Evolutionary conservation across 2,888 invertebrate genomes (phyloP).

Genomic region (Exocentrus adspersus): DNA sequence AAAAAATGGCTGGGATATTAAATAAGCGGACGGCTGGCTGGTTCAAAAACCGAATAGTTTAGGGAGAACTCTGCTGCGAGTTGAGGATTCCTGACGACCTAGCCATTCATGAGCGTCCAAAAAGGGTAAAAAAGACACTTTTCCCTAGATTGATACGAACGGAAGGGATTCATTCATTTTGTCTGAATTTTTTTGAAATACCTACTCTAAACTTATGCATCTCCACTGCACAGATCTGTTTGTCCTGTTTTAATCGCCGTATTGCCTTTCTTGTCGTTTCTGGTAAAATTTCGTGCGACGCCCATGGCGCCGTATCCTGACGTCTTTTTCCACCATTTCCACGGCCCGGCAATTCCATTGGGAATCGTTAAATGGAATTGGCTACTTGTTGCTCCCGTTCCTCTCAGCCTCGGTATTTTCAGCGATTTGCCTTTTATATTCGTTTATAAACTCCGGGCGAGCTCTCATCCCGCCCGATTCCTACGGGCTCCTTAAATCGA

Average conservation of each 20-base stretch:
- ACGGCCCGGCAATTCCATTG: constrained; percentile 50
- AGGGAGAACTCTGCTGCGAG: constrained; percentile 29
- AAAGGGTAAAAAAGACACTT: too few species aligned
- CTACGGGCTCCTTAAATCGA: constrained; percentile 20
- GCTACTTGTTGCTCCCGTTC: constrained; percentile 52
- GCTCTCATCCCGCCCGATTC: constrained; percentile 21
- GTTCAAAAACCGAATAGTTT: constrained; percentile 25
- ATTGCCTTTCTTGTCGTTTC: too few species aligned
- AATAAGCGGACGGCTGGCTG: constrained; percentile 10
- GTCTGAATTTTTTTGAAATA: too few species aligned
- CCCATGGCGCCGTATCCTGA: constrained; percentile 31
- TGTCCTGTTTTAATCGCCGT: too few species aligned
- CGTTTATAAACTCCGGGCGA: constrained; percentile 18
- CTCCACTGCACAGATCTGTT: too few species aligned
- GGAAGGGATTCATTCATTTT: too few species aligned
- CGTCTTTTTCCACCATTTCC: constrained; percentile 48
- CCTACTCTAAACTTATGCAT: too few species aligned
- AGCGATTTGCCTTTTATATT: constrained; percentile 21
- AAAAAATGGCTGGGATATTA: constrained; percentile 14
- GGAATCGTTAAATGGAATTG: constrained; percentile 54
- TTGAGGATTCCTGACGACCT: constrained; percentile 34
- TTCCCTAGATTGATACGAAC: too few species aligned
- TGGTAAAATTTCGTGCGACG: background rate
- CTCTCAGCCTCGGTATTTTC: constrained; percentile 19
- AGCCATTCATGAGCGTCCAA: background rate